Percentiles rank a stretch among this genome's conserved stretches.
phyloP scores from a whole-genome alignment of 2,888 invertebrate species.

The Ctenicera cuprea region DNA sequence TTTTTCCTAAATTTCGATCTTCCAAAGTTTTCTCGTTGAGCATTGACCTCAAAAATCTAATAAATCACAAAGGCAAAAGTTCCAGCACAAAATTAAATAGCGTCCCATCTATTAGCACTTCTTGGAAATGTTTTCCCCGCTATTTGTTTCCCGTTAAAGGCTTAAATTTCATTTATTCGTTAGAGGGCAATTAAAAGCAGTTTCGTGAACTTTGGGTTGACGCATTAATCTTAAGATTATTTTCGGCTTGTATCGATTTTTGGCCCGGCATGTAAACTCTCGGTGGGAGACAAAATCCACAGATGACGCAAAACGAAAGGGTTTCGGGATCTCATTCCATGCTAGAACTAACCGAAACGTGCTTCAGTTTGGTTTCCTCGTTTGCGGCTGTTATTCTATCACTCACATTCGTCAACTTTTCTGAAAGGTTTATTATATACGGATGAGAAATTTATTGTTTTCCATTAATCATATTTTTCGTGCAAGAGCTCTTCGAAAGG shows the following conservation, averaged over 20 bases:
- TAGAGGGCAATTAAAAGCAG: constrained; percentile 20
- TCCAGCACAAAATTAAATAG: constrained; percentile 5
- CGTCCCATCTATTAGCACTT: constrained; percentile 9
- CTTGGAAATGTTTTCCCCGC: neutral
- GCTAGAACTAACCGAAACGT: constrained; percentile 5
- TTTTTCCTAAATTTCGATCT: no score
- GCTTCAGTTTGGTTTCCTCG: neutral
- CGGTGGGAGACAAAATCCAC: constrained; percentile 18
- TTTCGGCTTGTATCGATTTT: constrained; percentile 20
- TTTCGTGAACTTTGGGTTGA: constrained; percentile 16
- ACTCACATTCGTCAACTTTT: constrained; percentile 12
- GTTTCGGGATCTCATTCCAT: constrained; percentile 12
- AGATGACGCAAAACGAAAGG: constrained; percentile 21
- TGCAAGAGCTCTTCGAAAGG: neutral
- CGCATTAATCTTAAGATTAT: constrained; percentile 23
- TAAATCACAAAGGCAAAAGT: constrained; percentile 1
- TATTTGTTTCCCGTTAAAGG: constrained; percentile 12
- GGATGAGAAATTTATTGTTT: constrained; percentile 12
- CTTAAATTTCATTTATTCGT: constrained; percentile 28
- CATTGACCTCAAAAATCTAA: neutral
- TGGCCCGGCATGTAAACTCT: constrained; percentile 15
- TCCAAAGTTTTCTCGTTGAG: no score
- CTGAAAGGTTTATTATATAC: neutral
- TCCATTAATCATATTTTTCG: neutral
- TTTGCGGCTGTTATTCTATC: neutral